Base-by-base conservation (phyloP, 2,113 vertebrate species). In the Phoenicopterus ruber region DNA sequence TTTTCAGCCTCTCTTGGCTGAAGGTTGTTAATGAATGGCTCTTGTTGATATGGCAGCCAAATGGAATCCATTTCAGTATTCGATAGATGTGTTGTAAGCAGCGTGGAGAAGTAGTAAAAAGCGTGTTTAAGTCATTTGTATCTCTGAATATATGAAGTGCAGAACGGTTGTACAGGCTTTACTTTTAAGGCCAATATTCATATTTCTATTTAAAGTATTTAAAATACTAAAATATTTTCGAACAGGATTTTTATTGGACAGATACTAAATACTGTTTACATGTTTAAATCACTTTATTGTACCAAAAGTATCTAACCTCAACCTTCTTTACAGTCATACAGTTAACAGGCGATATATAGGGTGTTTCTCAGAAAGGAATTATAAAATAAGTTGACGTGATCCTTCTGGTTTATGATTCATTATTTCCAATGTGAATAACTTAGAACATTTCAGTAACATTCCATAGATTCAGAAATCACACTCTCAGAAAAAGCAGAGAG, bases 101-200 rank as follows among this genome's bases (percentile, higher is more conserved):
- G 47, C 31, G 9, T 25, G 46, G n/a, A 44, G 11, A 73, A 80
- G 32, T 17, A 18, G 20, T 13, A 42, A 17, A 34, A 47, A 61
- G 4, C 2, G 1, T 2, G 2, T 34, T 59, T 10, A 8, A 20
- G 18, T 34, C 4, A 2, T 9, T 52, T 17, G 14, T 42, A 0
- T 38, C 11, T 7, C 32, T 52, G 22, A 42, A 15, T 40, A 3
- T 2, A 3, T 8, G 26, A 59, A 46, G 19, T 10, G 26, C 17
- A 3, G 31, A n/a, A 17, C 20, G 31, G 7, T 50, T 82, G 6
- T 49, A 3, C 22, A 17, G 57, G 22, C 36, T 58, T 67, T 19
- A 1, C 14, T 86, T 49, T 76, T n/a, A 38, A 47, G 20, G 34
- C 10, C 3, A 3, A 0, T 50, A 13, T 14, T 38, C 1, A 1